Evolutionary conservation across 2,113 vertebrate species (phyloP).

Genomic region (Tragelaphus strepsiceros): DNA sequence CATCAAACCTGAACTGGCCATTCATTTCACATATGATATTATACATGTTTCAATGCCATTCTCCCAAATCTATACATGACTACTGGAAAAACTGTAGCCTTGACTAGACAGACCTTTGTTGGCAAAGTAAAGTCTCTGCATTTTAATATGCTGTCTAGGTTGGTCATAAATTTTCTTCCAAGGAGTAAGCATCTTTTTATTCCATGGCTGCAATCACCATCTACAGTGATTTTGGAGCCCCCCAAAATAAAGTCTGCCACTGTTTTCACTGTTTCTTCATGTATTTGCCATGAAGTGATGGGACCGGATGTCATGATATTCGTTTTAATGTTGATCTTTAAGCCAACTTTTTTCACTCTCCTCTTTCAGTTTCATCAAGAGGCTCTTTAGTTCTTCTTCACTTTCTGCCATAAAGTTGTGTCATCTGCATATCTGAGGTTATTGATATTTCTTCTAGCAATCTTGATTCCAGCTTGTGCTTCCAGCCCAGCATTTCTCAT

Average conservation of each 20-base stretch:
- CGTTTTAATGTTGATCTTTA: neutral
- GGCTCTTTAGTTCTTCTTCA: neutral
- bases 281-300: neutral
- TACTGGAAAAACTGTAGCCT: neutral
- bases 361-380: neutral
- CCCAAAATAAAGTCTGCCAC: accelerated
- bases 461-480: neutral
- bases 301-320: neutral
- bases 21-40: too few relatives aligned
- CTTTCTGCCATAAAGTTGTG: neutral
- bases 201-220: neutral
- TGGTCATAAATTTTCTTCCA: neutral
- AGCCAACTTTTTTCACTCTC: neutral
- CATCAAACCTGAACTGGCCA: accelerated
- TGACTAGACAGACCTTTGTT: neutral
- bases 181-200: neutral
- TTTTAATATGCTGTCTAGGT: neutral
- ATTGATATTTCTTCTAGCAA: neutral
- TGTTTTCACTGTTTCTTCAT: neutral
- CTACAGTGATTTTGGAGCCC: neutral
- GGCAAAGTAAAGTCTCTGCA: neutral
- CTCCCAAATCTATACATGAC: neutral
- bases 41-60: too few relatives aligned
- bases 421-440: neutral
- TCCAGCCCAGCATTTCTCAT: neutral